These are phyloP conservation scores for Scelioninae gen. 1 DNA, from an alignment of 2,888 invertebrate species.

Conservation along the genomic window DNA sequence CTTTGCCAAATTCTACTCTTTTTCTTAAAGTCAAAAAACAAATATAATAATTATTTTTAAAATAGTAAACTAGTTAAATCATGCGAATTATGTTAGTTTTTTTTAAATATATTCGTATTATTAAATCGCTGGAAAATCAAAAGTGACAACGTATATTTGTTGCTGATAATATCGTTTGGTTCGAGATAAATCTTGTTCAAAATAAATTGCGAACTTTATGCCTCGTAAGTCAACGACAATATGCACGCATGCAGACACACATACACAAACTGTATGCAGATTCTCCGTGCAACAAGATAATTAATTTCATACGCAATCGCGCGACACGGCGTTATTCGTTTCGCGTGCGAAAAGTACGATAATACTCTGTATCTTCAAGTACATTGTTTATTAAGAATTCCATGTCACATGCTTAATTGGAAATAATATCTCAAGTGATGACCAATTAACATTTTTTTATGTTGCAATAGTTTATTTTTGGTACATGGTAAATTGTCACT, in stretches of 20 bases:
- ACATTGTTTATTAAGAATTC: constrained; percentile 29
- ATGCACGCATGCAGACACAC: constrained; percentile 15
- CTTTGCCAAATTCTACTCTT: constrained; percentile 15
- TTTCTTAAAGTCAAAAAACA: constrained; percentile 2
- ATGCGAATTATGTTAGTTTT: no score
- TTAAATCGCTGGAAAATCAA: constrained; percentile 48
- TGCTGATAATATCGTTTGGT: constrained; percentile 52
- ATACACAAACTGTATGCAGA: constrained; percentile 32
- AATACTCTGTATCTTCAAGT: constrained; percentile 72
- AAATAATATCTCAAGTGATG: not conserved
- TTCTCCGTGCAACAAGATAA: constrained; percentile 68
- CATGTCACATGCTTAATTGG: not conserved
- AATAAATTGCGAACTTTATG: constrained; percentile 60
- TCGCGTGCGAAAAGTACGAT: constrained; percentile 79
- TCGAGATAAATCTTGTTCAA: constrained; percentile 48
- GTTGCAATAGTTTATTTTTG: no score
- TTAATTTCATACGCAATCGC: constrained; percentile 71
- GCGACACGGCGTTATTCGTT: constrained; percentile 75
- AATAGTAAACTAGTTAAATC: no score
- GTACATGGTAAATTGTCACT: no score
- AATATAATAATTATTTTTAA: no score
- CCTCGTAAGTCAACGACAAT: constrained; percentile 66
- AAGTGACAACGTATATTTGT: constrained; percentile 58
- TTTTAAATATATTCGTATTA: no score
- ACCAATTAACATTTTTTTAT: not conserved